These are phyloP conservation scores for Dynastes grantii DNA, from an alignment of 2,888 invertebrate species.

Conservation along the genomic window DNA sequence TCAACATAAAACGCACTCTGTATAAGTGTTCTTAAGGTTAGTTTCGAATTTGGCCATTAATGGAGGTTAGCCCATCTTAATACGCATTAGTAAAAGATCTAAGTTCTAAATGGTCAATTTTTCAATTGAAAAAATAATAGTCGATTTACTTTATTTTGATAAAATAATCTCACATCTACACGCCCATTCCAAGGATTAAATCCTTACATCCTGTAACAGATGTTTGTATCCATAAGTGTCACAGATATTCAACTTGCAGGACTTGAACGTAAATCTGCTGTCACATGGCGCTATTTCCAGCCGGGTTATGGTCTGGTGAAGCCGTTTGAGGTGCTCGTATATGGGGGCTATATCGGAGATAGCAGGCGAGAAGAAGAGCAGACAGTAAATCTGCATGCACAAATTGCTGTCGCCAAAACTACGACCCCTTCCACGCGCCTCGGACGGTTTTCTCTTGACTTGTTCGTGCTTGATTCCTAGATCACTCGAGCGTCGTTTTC, in stretches of 20 bases:
- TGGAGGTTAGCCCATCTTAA: too few species aligned
- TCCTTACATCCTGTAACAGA: not conserved
- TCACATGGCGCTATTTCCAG: slow-evolving; percentile 46
- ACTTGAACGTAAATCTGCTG: not conserved
- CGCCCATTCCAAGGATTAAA: not conserved
- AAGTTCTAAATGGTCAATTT: too few species aligned
- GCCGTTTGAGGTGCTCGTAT: slow-evolving; percentile 5
- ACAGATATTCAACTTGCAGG: not conserved
- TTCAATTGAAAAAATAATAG: too few species aligned
- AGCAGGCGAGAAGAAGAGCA: slow-evolving; percentile 8
- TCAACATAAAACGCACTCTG: too few species aligned
- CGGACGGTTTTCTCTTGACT: slow-evolving; percentile 51
- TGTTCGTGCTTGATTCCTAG: slow-evolving; percentile 64
- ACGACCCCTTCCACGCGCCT: too few species aligned
- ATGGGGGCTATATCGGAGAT: not conserved
- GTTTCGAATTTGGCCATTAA: too few species aligned
- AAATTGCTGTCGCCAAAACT: slow-evolving; percentile 63
- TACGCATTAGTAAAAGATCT: too few species aligned
- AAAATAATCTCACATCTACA: not conserved
- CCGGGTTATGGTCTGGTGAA: slow-evolving; percentile 5
- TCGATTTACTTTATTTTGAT: not conserved
- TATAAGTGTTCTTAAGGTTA: too few species aligned
- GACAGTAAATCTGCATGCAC: slow-evolving; percentile 66
- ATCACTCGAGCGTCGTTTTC: slow-evolving; percentile 64
- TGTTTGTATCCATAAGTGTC: not conserved